Conservation (phyloP, 2,113 vertebrate genomes). For the Meriones unguiculatus region DNA sequence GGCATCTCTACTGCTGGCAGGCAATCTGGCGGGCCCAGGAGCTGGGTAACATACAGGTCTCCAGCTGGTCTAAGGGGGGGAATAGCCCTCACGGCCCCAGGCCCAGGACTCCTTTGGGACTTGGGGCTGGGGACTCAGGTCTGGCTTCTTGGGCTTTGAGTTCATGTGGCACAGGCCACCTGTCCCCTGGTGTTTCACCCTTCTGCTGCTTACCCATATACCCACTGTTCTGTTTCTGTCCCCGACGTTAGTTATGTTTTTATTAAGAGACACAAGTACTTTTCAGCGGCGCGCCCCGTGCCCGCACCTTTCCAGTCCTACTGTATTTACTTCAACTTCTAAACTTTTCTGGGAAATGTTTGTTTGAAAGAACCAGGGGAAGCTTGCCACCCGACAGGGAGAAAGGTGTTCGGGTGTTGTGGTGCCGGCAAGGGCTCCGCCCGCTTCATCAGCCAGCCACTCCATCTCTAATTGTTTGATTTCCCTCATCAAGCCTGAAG, state of each 20-base stretch:
- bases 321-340: not conserved
- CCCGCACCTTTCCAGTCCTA: not conserved
- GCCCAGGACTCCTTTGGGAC: not conserved
- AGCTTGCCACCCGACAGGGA: not conserved
- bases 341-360: not conserved
- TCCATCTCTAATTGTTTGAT: not conserved
- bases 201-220: not conserved
- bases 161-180: too few species aligned
- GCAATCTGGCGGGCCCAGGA: not conserved
- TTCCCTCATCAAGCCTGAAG: not conserved
- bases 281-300: not conserved
- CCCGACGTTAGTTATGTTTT: rapidly evolving
- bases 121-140: not conserved
- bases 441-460: not conserved
- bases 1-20: not conserved
- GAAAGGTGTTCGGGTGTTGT: rapidly evolving
- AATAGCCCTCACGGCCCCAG: not conserved
- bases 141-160: not conserved
- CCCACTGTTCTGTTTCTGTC: not conserved
- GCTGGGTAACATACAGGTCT: not conserved
- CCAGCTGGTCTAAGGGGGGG: not conserved
- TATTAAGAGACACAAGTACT: not conserved
- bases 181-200: not conserved
- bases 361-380: not conserved
- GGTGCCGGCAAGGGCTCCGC: not conserved